A percentile compares a stretch with the other conserved stretches of the same genome.
phyloP scores from a whole-genome alignment of 2,888 invertebrate species.

The Habroteleia sp. region DNA sequence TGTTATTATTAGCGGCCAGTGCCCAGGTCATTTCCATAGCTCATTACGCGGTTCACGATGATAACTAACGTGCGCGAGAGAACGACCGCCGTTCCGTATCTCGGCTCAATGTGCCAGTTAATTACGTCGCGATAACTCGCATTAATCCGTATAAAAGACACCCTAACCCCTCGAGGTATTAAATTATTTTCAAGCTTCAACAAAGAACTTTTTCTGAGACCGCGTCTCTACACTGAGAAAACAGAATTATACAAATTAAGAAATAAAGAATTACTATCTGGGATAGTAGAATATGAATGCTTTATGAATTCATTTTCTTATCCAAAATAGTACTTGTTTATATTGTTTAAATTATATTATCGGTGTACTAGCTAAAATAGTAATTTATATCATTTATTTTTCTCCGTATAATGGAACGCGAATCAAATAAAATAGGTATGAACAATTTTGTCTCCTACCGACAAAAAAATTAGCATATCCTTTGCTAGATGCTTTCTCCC shows the following conservation, averaged over 20 bases:
- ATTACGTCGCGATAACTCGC: constrained; percentile 62
- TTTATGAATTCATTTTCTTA: too few species aligned
- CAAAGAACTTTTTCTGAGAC: too few species aligned
- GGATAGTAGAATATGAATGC: too few species aligned
- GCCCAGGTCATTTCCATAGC: constrained; percentile 66
- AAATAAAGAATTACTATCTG: too few species aligned
- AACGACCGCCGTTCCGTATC: constrained; percentile 69
- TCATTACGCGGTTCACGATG: constrained; percentile 64
- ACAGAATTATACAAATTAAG: too few species aligned
- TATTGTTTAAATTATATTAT: too few species aligned
- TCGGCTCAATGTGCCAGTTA: constrained; percentile 66
- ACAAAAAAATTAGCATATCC: constrained; percentile 39
- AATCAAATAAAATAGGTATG: constrained; percentile 6
- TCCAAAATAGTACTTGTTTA: too few species aligned
- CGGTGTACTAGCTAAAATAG: too few species aligned
- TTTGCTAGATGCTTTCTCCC: background rate
- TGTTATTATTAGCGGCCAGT: constrained; percentile 73
- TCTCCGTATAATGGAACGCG: constrained; percentile 5
- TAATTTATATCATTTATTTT: too few species aligned
- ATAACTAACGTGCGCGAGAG: constrained; percentile 60
- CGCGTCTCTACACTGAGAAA: too few species aligned
- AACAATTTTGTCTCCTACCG: constrained; percentile 5
- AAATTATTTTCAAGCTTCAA: constrained; percentile 40
- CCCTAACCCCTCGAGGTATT: constrained; percentile 31
- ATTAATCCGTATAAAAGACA: constrained; percentile 36